Conservation (phyloP, 2,113 vertebrate species). For the Nesogale talazaci region DNA sequence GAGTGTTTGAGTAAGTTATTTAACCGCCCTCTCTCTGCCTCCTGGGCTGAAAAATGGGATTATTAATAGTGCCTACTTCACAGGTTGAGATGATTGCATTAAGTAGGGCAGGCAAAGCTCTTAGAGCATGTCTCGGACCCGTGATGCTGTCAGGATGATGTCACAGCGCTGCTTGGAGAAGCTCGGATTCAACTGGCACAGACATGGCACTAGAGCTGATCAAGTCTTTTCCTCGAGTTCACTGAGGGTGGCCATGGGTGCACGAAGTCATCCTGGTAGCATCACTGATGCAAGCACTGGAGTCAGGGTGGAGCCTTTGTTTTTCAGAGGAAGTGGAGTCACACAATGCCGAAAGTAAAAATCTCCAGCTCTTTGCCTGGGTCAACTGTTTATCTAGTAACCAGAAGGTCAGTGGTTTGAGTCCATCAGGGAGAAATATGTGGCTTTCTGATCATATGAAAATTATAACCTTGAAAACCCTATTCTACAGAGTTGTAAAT, state of each 20-base stretch:
- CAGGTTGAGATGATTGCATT: not conserved
- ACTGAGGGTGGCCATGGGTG: not conserved
- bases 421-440: no score
- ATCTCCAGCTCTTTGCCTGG: not conserved
- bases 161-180: not conserved
- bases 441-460: no score
- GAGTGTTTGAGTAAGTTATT: slow-evolving; percentile 27
- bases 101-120: slow-evolving; percentile 8
- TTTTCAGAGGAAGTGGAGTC: not conserved
- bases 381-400: no score
- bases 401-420: no score
- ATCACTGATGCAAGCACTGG: not conserved
- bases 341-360: not conserved
- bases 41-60: slow-evolving; percentile 32
- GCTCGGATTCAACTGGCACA: not conserved
- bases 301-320: not conserved
- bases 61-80: slow-evolving; percentile 39
- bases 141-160: not conserved
- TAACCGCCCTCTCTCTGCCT: slow-evolving; percentile 28
- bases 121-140: slow-evolving; percentile 1
- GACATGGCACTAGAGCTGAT: not conserved
- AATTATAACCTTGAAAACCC: no score
- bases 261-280: not conserved
- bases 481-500: no score
- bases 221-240: not conserved